Evolutionary conservation across 2,113 vertebrate species (phyloP).

Genomic region (Chloroceryle aenea): DNA sequence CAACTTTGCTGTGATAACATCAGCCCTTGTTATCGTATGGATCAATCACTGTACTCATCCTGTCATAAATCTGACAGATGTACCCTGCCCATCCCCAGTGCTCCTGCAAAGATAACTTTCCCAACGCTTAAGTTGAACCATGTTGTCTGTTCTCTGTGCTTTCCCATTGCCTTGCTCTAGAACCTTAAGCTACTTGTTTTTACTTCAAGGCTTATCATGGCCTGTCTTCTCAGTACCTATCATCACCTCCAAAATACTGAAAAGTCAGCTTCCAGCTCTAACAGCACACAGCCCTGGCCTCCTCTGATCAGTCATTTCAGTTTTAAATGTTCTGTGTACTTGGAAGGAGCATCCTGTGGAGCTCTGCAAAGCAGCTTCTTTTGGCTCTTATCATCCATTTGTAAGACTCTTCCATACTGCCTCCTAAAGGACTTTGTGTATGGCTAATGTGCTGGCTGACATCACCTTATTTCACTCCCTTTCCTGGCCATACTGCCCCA

Average conservation of each 20-base stretch:
- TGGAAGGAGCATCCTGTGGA: not conserved
- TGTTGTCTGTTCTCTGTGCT: not conserved
- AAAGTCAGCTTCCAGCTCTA: not conserved
- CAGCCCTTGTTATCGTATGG: conserved; percentile 28
- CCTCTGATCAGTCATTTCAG: not conserved
- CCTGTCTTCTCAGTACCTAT: not conserved
- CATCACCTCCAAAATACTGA: not conserved
- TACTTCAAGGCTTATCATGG: not conserved
- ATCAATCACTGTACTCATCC: conserved; percentile 42
- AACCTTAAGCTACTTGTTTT: conserved; percentile 14
- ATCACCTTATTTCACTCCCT: not conserved
- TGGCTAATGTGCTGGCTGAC: not conserved
- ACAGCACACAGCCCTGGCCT: not conserved
- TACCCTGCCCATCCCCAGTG: not conserved
- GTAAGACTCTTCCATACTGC: not conserved
- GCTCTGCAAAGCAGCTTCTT: not conserved
- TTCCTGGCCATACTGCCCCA: not conserved
- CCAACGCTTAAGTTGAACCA: not conserved
- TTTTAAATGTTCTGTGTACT: not conserved
- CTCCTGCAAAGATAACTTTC: conserved; percentile 48
- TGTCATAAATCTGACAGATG: conserved; percentile 30
- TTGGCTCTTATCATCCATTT: not conserved
- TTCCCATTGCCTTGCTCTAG: conserved; percentile 20
- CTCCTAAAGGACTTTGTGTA: not conserved
- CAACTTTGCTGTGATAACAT: conserved; percentile 4